Conservation (phyloP, 1,140 invertebrate species). For the Anastrepha ludens region DNA sequence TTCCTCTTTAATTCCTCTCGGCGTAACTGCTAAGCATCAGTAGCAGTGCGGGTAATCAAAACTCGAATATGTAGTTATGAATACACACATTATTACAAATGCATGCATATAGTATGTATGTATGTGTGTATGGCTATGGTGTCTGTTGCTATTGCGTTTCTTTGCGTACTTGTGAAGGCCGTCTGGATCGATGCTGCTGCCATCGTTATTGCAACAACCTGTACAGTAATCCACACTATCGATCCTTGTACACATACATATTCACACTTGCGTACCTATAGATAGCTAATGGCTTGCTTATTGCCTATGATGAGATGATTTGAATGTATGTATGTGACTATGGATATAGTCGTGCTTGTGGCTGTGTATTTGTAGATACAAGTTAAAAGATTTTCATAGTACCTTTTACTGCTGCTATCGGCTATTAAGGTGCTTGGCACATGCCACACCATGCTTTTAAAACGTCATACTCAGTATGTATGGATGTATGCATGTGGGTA, state of each 20-base stretch:
- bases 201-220: background rate
- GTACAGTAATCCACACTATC: constrained; percentile 4
- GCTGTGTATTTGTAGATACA: background rate
- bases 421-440: constrained; percentile 17
- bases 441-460: background rate
- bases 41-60: constrained; percentile 9
- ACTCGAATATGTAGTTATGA: background rate
- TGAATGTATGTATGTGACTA: background rate
- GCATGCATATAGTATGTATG: no score
- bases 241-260: background rate
- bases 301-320: constrained; percentile 34
- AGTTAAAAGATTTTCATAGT: constrained; percentile 33
- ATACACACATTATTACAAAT: background rate
- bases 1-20: background rate
- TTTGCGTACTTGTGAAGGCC: constrained; percentile 54
- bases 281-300: background rate
- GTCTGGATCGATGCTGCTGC: background rate
- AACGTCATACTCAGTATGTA: background rate
- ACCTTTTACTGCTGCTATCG: background rate
- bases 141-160: background rate
- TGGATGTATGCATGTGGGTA: background rate
- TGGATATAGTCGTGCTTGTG: no score
- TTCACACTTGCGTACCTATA: background rate
- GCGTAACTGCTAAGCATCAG: constrained; percentile 20
- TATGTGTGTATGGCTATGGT: background rate